Conservation (phyloP, 2,113 vertebrate species). For the Varanus salvator region DNA sequence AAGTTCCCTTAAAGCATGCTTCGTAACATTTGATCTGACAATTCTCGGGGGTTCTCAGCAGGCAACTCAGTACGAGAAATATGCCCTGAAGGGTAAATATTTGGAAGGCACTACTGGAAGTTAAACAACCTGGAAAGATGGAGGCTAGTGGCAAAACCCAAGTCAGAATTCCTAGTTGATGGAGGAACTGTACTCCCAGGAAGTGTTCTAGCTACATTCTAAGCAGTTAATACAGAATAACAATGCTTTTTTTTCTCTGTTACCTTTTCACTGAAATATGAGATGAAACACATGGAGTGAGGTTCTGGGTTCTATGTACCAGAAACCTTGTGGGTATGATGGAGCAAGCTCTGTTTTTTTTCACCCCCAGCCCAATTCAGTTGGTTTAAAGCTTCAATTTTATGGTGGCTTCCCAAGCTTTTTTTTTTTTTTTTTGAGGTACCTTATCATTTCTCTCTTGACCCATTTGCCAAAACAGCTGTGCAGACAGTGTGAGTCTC, state of each 20-base stretch:
- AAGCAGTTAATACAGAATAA: neutral
- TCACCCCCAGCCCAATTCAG: neutral
- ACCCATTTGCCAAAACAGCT: constrained; percentile 6
- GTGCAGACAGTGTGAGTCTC: neutral
- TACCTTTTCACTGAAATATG: neutral
- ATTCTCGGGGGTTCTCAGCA: neutral
- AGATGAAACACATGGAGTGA: neutral
- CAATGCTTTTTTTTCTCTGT: neutral
- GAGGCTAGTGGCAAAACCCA: neutral
- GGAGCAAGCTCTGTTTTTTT: neutral
- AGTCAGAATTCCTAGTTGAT: neutral
- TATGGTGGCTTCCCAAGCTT: neutral
- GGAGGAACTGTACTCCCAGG: neutral
- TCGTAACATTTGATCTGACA: neutral
- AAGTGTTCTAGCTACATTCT: neutral
- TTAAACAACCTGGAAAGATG: neutral
- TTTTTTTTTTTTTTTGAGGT: neutral
- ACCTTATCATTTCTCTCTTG: neutral
- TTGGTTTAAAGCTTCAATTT: neutral
- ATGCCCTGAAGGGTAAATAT: neutral
- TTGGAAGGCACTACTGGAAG: neutral
- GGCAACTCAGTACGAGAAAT: neutral
- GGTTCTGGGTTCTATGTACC: neutral
- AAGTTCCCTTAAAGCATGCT: neutral
- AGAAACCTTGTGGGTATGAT: neutral